Evolutionary conservation across 1,140 invertebrate species (phyloP).

Genomic region (Drosophila dunni): DNA sequence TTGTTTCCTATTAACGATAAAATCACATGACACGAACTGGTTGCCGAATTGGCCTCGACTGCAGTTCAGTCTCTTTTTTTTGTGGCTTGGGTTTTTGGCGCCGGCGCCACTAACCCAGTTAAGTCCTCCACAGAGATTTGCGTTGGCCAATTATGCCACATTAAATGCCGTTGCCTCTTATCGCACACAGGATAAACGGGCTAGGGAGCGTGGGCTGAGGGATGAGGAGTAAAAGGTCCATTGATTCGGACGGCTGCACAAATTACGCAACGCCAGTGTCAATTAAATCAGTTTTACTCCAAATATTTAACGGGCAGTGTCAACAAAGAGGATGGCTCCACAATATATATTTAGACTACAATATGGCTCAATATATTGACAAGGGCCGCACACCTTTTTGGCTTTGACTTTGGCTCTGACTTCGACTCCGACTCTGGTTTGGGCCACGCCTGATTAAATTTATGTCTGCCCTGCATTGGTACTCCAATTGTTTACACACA

Average conservation of each 20-base stretch:
- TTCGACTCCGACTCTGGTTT: constrained; percentile 3
- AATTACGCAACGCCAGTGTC: constrained; percentile 80
- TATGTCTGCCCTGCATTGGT: constrained; percentile 59
- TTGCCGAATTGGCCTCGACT: constrained; percentile 74
- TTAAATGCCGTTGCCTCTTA: constrained; percentile 69
- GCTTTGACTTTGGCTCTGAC: too few relatives aligned
- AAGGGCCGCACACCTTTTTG: constrained; percentile 48
- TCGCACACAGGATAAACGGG: constrained; percentile 47
- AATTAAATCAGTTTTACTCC: constrained; percentile 83
- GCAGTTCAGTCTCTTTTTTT: constrained; percentile 33
- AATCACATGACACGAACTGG: constrained; percentile 83
- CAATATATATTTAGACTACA: constrained; percentile 1
- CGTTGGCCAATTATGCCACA: constrained; percentile 77
- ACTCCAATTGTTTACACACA: constrained; percentile 77
- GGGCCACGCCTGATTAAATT: constrained; percentile 80
- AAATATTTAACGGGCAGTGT: constrained; percentile 79
- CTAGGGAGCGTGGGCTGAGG: constrained; percentile 2
- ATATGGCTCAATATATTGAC: constrained; percentile 68
- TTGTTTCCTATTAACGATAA: constrained; percentile 83
- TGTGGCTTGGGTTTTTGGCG: constrained; percentile 53
- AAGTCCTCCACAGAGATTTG: constrained; percentile 46
- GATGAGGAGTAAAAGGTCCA: constrained; percentile 16
- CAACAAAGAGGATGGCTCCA: constrained; percentile 45
- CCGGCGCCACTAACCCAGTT: constrained; percentile 81
- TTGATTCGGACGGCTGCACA: constrained; percentile 43